These are phyloP conservation scores for Pitangus sulphuratus DNA, from an alignment of 2,797 vertebrate genomes.

Conservation along the genomic window DNA sequence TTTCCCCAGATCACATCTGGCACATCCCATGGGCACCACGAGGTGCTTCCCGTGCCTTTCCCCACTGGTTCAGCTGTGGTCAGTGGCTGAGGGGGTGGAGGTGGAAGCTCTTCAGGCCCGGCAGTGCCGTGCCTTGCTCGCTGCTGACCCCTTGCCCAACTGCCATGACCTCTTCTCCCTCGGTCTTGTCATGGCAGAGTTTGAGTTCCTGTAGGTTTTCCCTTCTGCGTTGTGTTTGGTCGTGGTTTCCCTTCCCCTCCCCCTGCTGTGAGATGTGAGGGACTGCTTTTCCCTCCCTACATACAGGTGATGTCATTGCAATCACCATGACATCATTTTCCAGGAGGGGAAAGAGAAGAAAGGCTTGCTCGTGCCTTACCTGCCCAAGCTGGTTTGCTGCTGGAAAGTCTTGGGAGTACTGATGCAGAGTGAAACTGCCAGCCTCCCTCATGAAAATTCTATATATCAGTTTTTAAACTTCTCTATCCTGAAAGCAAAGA, in stretches of 20 bases:
- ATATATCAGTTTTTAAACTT: neutral
- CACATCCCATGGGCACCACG: neutral
- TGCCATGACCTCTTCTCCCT: neutral
- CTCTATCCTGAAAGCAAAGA: neutral
- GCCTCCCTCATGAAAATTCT: neutral
- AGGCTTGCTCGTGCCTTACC: neutral
- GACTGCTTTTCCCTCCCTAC: neutral
- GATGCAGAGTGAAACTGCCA: neutral
- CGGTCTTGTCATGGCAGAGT: accelerated
- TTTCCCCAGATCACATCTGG: neutral
- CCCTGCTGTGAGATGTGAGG: neutral
- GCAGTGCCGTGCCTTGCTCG: neutral
- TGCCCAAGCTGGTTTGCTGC: neutral
- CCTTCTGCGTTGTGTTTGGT: neutral
- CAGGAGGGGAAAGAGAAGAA: neutral
- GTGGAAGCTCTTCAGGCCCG: neutral
- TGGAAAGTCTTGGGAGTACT: neutral
- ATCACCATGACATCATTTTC: neutral
- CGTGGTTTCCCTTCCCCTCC: neutral
- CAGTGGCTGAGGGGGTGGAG: accelerated
- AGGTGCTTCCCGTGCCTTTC: neutral
- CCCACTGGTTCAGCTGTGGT: neutral
- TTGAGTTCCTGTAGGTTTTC: neutral
- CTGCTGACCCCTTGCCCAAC: neutral
- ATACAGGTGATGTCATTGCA: neutral